Evolutionary conservation across 2,797 vertebrate genomes (phyloP).

Genomic region (Lithobates pipiens): DNA sequence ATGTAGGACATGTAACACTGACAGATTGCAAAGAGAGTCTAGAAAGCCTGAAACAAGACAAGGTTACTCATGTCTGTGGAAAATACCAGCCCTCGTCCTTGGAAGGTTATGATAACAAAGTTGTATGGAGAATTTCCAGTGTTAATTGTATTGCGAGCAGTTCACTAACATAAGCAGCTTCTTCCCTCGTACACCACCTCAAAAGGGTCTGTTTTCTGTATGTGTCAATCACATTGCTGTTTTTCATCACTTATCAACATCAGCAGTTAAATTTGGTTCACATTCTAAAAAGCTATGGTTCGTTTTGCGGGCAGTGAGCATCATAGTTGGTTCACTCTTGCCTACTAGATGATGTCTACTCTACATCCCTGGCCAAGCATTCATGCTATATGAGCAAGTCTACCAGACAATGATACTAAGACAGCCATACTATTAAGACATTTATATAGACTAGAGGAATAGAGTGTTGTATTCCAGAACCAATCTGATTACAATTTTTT

Average conservation of each 20-base stretch:
- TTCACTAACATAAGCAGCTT: neutral
- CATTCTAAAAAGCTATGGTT: constrained; percentile 15
- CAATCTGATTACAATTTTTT: no score
- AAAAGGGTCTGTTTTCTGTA: constrained; percentile 41
- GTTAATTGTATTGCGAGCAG: constrained; percentile 5
- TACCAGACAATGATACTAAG: neutral
- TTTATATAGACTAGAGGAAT: neutral
- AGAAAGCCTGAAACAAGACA: constrained; percentile 22
- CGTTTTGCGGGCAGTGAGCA: constrained; percentile 15
- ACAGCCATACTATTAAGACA: neutral
- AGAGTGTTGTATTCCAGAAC: neutral
- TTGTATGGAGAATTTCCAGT: constrained; percentile 25
- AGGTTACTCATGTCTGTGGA: constrained; percentile 38
- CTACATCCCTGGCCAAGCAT: constrained; percentile 6
- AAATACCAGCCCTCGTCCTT: constrained; percentile 40
- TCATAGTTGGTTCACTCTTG: constrained; percentile 18
- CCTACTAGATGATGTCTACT: constrained; percentile 10
- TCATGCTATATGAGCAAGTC: neutral
- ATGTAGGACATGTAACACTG: constrained; percentile 13
- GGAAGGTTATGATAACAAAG: constrained; percentile 37
- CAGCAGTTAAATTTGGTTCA: constrained; percentile 28
- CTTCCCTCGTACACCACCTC: neutral
- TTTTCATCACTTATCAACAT: constrained; percentile 36
- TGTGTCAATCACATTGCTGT: constrained; percentile 42
- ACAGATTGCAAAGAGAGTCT: neutral